Evolutionary conservation across 2,797 vertebrate genomes (phyloP).

Genomic region (Silurus aristotelis): DNA sequence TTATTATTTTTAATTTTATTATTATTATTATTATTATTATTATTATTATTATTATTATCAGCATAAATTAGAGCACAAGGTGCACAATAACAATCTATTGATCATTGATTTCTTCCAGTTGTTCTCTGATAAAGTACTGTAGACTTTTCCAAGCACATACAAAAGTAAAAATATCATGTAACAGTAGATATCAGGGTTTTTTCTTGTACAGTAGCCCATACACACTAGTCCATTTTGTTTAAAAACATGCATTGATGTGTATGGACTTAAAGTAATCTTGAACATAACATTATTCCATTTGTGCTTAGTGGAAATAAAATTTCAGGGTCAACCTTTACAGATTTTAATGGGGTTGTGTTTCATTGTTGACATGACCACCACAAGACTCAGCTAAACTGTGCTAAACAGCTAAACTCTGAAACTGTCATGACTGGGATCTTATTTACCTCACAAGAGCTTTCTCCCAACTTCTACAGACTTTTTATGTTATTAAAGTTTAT

Average conservation of each 20-base stretch:
- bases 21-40: too few species aligned
- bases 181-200: neutral
- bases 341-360: neutral
- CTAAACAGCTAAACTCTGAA: neutral
- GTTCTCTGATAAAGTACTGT: neutral
- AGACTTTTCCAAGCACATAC: neutral
- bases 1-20: too few species aligned
- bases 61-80: neutral
- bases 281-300: neutral
- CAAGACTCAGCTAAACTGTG: neutral
- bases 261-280: neutral
- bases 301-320: neutral
- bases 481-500: too few species aligned
- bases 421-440: slow-evolving; percentile 4
- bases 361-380: neutral
- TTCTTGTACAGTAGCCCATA: neutral
- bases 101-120: neutral
- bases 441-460: neutral
- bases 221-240: too few species aligned
- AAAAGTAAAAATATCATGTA: neutral
- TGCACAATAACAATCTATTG: neutral
- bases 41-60: too few species aligned
- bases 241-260: neutral
- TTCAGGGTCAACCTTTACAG: neutral
- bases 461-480: neutral